These are phyloP conservation scores for Parauchenoglanis ngamensis DNA, from an alignment of 2,797 vertebrate genomes.

Conservation along the genomic window DNA sequence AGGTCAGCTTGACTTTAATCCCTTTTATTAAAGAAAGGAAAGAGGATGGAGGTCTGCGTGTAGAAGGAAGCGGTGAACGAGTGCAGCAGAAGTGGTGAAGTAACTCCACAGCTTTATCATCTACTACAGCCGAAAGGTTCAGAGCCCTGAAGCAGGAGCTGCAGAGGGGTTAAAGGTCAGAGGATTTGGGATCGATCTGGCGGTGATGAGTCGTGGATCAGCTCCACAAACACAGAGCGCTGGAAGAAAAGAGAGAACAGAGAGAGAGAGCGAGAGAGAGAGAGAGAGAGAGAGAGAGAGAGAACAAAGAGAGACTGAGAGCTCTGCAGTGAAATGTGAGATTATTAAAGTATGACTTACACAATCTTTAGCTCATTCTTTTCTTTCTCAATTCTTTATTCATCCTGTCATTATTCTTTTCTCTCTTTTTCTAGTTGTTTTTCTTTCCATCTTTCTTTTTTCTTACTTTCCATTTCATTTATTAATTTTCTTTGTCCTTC, in stretches of 20 bases:
- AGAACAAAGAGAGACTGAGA: not conserved
- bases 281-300: not conserved
- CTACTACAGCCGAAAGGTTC: not conserved
- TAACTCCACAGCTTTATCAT: not conserved
- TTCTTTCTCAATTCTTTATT: not conserved
- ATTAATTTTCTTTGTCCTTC: not conserved
- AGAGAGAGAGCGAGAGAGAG: not conserved
- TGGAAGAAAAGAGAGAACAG: not conserved
- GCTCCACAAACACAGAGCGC: not conserved
- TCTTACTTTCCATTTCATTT: not conserved
- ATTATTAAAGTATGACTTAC: not conserved
- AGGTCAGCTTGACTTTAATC: not conserved
- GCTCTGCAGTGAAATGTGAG: not conserved
- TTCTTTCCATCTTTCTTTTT: not conserved
- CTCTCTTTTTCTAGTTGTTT: not conserved
- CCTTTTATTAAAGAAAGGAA: not conserved
- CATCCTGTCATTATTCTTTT: not conserved
- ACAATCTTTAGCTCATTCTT: not conserved
- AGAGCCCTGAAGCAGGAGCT: not conserved
- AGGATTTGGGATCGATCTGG: not conserved
- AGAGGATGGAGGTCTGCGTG: not conserved
- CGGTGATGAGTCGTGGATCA: not conserved
- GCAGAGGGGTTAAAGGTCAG: not conserved
- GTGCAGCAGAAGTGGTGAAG: not conserved
- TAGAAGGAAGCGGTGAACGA: not conserved